phyloP scores from a whole-genome alignment of 2,113 vertebrate genomes.

The human (Homo sapiens) region GRCh38 chr7:47972501-47973000 shows the following conservation, averaged over 20 bases:
- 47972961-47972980: too few relatives aligned
- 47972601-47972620: background rate
- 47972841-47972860: background rate
- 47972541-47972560: background rate
- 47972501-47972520: background rate
- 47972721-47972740: accelerated
- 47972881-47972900: too few relatives aligned
- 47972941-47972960: too few relatives aligned
- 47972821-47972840: too few relatives aligned
- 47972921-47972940: too few relatives aligned
- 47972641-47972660: background rate
- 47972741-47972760: background rate
- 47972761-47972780: background rate
- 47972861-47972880: background rate
- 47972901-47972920: too few relatives aligned
- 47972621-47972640: background rate
- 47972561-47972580: background rate
- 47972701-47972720: too few relatives aligned
- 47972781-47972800: background rate
- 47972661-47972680: background rate
- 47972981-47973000: too few relatives aligned
- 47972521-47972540: background rate
- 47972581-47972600: background rate
- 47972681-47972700: too few relatives aligned
- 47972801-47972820: background rate